Evolutionary conservation across 1,140 invertebrate genomes (phyloP), one percentile per base, ranked within the genome.

Genomic region (Drosophila arizonae): DNA sequence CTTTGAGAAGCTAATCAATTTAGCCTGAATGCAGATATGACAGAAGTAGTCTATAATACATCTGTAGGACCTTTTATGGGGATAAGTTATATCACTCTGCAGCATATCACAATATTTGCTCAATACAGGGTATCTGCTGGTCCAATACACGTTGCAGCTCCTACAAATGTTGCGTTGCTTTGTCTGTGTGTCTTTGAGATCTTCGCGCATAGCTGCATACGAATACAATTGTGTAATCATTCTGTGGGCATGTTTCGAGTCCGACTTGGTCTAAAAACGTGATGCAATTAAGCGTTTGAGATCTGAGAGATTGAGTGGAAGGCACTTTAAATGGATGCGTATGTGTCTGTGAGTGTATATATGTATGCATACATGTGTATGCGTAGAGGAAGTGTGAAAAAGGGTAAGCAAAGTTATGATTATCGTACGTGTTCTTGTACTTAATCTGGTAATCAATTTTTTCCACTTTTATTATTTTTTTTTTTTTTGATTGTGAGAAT

Each of bases 221-320:
- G 58, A 67, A 54, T 68, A 72, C 64, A 72, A 72, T 72, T 72
- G 70, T 72, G 70, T 72, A 72, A 72, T 61, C 61, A 72, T 68
- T 72, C 64, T 72, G 61, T 26, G 52, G 66, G 36, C 48, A 62
- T 46, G 66, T 55, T 61, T 60, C 50, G 54, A 58, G 69, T 55
- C 55, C 46, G 66, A 52, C 46, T 72, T 68, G 70, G 64, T 72
- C 64, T 72, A 72, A 72, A 72, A 72, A 72, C 70, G 70, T 72
- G 70, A 72, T 68, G 70, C 70, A 68, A 72, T 72, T 72, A 72
- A 72, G 70, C 64, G 64, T 61, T 68, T 72, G 56, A 72, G 64
- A 68, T 72, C 64, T 33, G 50, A 39, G 21, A 64, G 70, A 68
- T 66, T 71, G 61, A 51, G 15, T 71, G 55, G 54, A 41, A 71